Base-by-base conservation (phyloP, 2,113 vertebrate genomes). In the Oxygymnocypris stewartii region DNA sequence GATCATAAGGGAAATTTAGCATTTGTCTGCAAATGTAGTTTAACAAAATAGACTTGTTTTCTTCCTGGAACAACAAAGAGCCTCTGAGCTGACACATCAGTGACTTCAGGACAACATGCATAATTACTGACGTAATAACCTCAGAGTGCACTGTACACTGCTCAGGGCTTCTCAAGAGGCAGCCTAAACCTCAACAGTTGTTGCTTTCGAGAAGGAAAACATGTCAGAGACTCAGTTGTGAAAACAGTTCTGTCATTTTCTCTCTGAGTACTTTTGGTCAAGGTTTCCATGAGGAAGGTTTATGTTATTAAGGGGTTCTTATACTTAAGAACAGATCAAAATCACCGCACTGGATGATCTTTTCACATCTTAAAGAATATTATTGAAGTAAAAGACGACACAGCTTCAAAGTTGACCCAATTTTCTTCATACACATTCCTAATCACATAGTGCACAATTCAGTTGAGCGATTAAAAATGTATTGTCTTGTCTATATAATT, bases 1-100 rank as follows among this genome's bases (percentile, higher is more conserved):
- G 54, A 79, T 79, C 78, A 61, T 59, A 80, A 80, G 78, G 78
- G 78, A 80, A 80, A 80, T 61, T 35, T 80, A 80, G 51, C 31
- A 35, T 61, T 80, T 80, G 49, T 28, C 16, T 18, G 47, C 44
- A 78, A 78, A 78, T 80, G 25, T 40, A 80, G 31, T 10, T 40
- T 9, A 61, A 7, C 31, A 61, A 80, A 80, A 80, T 80, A 40
- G 31, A 59, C 31, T 12, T 80, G 31, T 61, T 80, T 80, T 59
- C 18, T n/a, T 77, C n/a, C 4, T 47, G 75, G n/a, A 77, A 80
- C 28, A 61, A 80, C 78, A 61, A 80, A 80, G 31, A 25, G 51
- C 18, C 7, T 35, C 49, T 54, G 31, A 57, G 51, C 51, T 37
- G 77, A 79, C 49, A 79, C 28, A 79, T 31, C 51, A 79, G 20